A percentile compares a stretch with the other conserved stretches of the same genome.
Conservation (phyloP, 2,888 invertebrate species). For the Lottia scabra region DNA sequence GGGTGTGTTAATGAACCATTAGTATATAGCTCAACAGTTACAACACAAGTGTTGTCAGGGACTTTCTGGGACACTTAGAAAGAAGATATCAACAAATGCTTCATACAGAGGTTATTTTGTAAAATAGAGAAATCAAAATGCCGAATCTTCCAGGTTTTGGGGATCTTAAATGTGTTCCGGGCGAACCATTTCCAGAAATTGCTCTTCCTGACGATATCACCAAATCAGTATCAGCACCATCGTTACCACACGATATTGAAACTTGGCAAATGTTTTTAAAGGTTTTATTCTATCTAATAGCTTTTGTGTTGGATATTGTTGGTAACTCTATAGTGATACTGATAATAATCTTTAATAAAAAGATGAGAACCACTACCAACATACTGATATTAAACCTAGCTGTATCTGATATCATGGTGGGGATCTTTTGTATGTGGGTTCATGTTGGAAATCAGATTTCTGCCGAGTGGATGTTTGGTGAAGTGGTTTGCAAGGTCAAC, state of each 20-base stretch:
- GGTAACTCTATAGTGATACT: constrained; percentile 56
- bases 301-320: constrained; percentile 50
- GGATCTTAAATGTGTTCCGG: constrained; percentile 5
- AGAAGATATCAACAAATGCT: too few relatives aligned
- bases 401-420: constrained; percentile 58
- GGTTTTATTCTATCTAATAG: constrained; percentile 49
- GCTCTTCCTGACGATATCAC: constrained; percentile 13
- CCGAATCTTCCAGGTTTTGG: too few relatives aligned
- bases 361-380: constrained; percentile 56
- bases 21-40: too few relatives aligned
- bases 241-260: constrained; percentile 19
- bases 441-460: constrained; percentile 57
- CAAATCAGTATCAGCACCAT: constrained; percentile 23
- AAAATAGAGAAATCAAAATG: too few relatives aligned
- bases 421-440: constrained; percentile 62
- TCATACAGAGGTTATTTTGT: too few relatives aligned
- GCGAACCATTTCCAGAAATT: not conserved
- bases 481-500: constrained; percentile 53
- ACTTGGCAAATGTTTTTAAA: constrained; percentile 50
- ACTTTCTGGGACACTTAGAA: too few relatives aligned
- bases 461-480: constrained; percentile 55
- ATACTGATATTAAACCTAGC: constrained; percentile 59
- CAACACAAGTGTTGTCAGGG: too few relatives aligned
- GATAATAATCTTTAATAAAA: constrained; percentile 48
- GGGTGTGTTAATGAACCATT: too few relatives aligned